Percentiles rank a stretch among this genome's conserved stretches.
These are phyloP conservation scores for Aporrectodea caliginosa DNA, from an alignment of 1,140 invertebrate species.

Conservation along the genomic window DNA sequence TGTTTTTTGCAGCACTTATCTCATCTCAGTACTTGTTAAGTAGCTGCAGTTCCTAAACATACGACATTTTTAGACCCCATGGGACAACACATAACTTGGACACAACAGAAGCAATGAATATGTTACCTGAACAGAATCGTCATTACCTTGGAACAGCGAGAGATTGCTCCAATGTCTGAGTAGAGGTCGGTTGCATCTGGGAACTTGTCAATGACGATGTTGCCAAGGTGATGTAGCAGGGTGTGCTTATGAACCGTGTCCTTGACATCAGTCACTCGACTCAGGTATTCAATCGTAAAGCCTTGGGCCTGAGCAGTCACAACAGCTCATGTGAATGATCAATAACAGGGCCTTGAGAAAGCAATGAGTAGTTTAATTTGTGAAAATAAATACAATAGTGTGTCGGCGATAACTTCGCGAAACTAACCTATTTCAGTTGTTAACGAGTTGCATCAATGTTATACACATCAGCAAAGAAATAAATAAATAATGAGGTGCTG, in stretches of 20 bases:
- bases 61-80: neutral
- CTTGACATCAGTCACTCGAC: slow-evolving; percentile 98
- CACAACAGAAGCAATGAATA: no score
- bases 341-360: no score
- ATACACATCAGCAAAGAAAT: no score
- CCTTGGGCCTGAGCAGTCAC: slow-evolving; percentile 63
- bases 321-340: neutral
- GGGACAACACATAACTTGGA: neutral
- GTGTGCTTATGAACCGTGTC: slow-evolving; percentile 99
- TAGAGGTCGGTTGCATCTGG: slow-evolving; percentile 89
- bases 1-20: neutral
- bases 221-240: slow-evolving; percentile 91
- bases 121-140: neutral
- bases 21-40: no score
- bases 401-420: no score
- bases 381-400: no score
- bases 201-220: slow-evolving; percentile 94
- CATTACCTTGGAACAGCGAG: slow-evolving; percentile 68
- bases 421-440: no score
- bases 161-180: slow-evolving; percentile 75
- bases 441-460: no score
- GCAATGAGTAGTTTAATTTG: no score
- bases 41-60: neutral
- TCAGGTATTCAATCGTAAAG: slow-evolving; percentile 95
- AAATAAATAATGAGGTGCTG: no score